Evolutionary conservation across 2,888 invertebrate genomes (phyloP).

Genomic region (Macroteleia sp.): DNA sequence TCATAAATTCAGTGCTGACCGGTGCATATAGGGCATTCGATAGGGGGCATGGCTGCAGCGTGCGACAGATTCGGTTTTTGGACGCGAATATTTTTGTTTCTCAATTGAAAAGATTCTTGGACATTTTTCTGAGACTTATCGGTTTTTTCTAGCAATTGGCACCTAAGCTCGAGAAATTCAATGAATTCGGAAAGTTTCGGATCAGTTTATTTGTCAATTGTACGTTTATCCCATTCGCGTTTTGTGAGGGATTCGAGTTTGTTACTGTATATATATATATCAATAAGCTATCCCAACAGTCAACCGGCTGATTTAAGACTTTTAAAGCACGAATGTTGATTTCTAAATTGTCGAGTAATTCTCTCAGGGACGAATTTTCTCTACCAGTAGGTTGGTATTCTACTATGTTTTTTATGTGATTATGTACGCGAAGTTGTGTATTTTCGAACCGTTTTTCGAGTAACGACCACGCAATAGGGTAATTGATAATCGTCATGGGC

Average conservation of each 20-base stretch:
- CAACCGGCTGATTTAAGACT: constrained; percentile 62
- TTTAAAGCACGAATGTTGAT: constrained; percentile 62
- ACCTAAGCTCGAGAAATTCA: constrained; percentile 22
- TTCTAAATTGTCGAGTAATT: constrained; percentile 57
- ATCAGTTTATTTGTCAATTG: constrained; percentile 1
- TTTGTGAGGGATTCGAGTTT: constrained; percentile 66
- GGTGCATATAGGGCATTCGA: not conserved
- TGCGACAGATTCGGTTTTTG: constrained; percentile 3
- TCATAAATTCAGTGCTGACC: not conserved
- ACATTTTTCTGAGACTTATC: constrained; percentile 11
- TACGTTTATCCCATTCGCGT: constrained; percentile 65
- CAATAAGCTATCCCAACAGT: constrained; percentile 66
- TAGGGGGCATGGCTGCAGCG: not conserved
- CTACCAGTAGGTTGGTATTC: too few species aligned
- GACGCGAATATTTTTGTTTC: not conserved
- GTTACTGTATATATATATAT: constrained; percentile 62
- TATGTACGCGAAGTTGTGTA: too few species aligned
- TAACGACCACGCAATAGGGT: too few species aligned
- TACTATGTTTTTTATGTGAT: too few species aligned
- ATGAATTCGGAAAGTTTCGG: constrained; percentile 9
- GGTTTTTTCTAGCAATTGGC: constrained; percentile 21
- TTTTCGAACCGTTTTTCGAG: too few species aligned
- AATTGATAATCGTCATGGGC: too few species aligned
- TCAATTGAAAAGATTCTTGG: not conserved
- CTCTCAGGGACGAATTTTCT: too few species aligned